Base-by-base conservation (phyloP, 1,140 invertebrate genomes). In the Drosophila murphyi region DNA sequence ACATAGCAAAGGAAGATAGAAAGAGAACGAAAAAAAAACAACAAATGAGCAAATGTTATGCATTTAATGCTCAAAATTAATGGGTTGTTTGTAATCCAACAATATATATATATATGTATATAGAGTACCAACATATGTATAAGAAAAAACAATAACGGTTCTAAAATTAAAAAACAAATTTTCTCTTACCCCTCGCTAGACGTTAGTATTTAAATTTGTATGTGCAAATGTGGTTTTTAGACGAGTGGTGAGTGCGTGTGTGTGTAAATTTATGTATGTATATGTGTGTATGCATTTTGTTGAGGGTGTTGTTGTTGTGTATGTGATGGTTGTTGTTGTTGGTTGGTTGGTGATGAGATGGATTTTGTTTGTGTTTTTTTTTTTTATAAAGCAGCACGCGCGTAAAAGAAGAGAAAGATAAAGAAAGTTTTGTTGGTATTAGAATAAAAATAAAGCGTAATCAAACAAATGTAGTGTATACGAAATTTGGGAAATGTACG, bases 141-240 rank as follows among this genome's bases (percentile, higher is more conserved):
- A 51, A 57, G 28, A 35, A 55, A 51, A 73, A 39, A 43, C 29
- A 50, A 43, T 61, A 52, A 28, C 41, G 50, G 4, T 52, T 71
- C 72, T 28, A 51, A 76, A 81, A 74, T 67, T 45, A 78, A 63
- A 74, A 83, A 35, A 72, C 34, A 63, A 60, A 77, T 77, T 72
- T 75, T 80, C 63, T 82, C 86, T 91, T 91, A 91, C 89, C 89
- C 89, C 90, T 91, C 89, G 78, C 89, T 91, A 88, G 85, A 89
- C 80, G 79, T 91, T 89, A 91, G 89, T 91, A 91, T 55, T 20
- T 78, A 68, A 73, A 71, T 88, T 74, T 72, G 70, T 70, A 60
- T 78, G 59, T 80, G 76, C 62, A 57, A 72, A 78, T 78, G 50
- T 20, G 20, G 1, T 20, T 50, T 71, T 55, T 75, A 62, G 29